Evolutionary conservation across 2,797 vertebrate genomes (phyloP), one percentile per base, ranked within the genome.

Genomic region (Chelonia mydas): DNA sequence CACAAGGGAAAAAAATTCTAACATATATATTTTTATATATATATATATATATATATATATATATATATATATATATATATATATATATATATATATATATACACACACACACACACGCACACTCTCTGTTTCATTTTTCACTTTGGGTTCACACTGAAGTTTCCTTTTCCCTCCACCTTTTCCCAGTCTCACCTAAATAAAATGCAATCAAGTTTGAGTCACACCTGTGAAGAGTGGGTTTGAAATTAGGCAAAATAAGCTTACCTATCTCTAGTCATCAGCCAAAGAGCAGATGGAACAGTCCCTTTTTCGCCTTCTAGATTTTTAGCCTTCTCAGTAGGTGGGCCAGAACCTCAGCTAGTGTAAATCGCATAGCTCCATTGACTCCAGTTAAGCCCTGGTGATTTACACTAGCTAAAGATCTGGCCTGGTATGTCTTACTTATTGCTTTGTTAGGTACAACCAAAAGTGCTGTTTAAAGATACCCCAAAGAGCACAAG

Each of bases 381-480:
- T 0, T 81, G 78, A 84, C 83, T 80, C 3, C 37, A 72, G 2
- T 55, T 84, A 81, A 91, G 25, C 2, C 90, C 12, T 41, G 4
- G 16, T 90, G 15, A 82, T 3, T 55, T 78, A 37, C 3, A 59
- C 5, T 3, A 15, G 21, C 57, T 90, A 89, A 31, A 91, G 49
- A 53, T 51, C 37, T 68, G 86, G 19, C 5, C 54, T 68, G 25
- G 1, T 83, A 53, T n/a, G 6, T 47, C 12, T 51, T 91, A 27
- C 53, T 83, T 7, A 28, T 83, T 81, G 86, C 72, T 93, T 95
- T 93, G 45, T 88, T 92, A 93, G 87, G 85, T 81, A 81, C 61
- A 86, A 92, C 61, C 89, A 78, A 83, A 68, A 93, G 33, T 88
- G 88, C 61, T 97, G 57, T 93, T 93, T 95, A 94, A 95, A 97